Conservation (phyloP, 2,888 invertebrate species). For the Xestia xanthographa region DNA sequence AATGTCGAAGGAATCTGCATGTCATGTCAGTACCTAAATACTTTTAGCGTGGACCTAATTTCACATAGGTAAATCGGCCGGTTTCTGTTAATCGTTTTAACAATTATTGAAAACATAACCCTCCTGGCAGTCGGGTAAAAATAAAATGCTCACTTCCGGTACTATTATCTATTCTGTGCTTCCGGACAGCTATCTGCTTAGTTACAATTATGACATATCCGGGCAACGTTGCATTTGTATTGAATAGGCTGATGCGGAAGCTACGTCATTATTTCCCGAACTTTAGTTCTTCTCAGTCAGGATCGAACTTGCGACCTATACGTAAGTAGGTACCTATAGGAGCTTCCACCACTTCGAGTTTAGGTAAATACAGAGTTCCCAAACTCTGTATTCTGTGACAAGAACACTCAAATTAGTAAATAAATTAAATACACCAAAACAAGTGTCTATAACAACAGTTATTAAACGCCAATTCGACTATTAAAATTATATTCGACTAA, state of each 20-base stretch:
- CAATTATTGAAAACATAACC: background rate
- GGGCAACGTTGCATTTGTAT: background rate
- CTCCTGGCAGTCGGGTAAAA: too few species aligned
- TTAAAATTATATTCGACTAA: background rate
- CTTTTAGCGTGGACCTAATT: background rate
- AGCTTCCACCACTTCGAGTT: background rate
- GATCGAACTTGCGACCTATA: conserved; percentile 13
- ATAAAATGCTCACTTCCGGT: too few species aligned
- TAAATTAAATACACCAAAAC: background rate
- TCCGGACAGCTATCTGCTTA: background rate
- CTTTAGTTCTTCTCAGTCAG: conserved; percentile 1
- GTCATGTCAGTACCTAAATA: background rate
- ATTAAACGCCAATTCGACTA: background rate
- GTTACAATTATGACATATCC: background rate
- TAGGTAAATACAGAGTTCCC: too few species aligned
- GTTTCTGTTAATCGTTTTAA: too few species aligned
- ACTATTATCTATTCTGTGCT: too few species aligned
- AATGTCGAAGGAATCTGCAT: too few species aligned
- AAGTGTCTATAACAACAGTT: background rate
- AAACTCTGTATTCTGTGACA: background rate
- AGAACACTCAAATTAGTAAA: background rate
- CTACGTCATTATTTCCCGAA: background rate
- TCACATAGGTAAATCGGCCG: background rate
- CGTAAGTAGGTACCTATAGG: too few species aligned
- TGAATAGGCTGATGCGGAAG: background rate